Percentiles rank a stretch among this genome's conserved stretches.
These are phyloP conservation scores for Acleris sparsana DNA, from an alignment of 2,888 invertebrate genomes.

Conservation along the genomic window DNA sequence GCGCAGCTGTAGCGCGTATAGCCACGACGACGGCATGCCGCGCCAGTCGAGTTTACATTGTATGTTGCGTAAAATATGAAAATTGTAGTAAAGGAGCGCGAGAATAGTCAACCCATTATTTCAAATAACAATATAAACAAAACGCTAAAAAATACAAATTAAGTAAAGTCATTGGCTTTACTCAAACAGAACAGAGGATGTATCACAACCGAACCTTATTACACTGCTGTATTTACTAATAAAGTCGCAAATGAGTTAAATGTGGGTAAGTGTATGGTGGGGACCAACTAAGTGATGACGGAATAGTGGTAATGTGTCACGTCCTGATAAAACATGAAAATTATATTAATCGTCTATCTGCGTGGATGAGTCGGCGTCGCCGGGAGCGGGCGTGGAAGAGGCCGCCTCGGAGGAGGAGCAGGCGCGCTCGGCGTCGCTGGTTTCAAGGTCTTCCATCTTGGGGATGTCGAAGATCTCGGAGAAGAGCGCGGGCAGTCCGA, in stretches of 20 bases:
- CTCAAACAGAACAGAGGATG: not conserved
- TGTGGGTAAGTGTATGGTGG: not conserved
- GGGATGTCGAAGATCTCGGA: conserved; percentile 99
- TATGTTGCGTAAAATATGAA: no score
- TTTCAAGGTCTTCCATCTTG: conserved; percentile 66
- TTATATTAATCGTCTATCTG: conserved; percentile 21
- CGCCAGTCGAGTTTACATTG: no score
- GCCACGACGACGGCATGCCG: no score
- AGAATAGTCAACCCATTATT: no score
- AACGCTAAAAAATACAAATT: no score
- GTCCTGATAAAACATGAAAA: no score
- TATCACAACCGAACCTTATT: conserved; percentile 32
- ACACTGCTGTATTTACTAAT: not conserved
- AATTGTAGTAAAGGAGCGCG: no score
- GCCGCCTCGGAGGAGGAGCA: conserved; percentile 36
- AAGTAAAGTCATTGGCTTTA: no score
- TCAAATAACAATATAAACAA: no score
- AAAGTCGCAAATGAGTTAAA: not conserved
- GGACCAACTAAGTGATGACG: no score
- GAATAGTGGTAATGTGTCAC: no score
- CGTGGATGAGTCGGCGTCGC: conserved; percentile 11
- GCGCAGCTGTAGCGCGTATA: no score
- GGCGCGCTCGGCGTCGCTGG: conserved; percentile 43
- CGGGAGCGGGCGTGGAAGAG: conserved; percentile 19
- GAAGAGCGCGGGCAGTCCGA: conserved; percentile 95